A percentile compares a stretch with the other conserved stretches of the same genome.
phyloP scores from a whole-genome alignment of 35 echinoderm and acorn worm genomes.

The Heliocidaris erythrogramma region DNA sequence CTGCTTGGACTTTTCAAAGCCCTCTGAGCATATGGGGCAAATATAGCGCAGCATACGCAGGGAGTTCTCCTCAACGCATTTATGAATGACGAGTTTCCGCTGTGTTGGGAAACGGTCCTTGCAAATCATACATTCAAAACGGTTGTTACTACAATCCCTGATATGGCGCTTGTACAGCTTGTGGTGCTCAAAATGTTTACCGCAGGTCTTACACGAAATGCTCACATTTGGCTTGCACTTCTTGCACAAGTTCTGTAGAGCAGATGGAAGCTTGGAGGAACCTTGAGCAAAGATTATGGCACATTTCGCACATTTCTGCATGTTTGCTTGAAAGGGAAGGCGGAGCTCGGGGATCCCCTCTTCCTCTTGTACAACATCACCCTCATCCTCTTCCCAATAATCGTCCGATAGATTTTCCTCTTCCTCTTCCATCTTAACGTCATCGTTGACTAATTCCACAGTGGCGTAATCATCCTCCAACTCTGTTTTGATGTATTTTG shows the following conservation, averaged over 20 bases:
- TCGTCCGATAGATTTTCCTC: neutral
- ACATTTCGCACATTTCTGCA: conserved; percentile 12
- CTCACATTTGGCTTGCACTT: conserved; percentile 14
- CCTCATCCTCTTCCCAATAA: conserved; percentile 13
- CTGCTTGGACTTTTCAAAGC: neutral
- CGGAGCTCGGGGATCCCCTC: neutral
- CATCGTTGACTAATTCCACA: neutral
- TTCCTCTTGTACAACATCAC: neutral
- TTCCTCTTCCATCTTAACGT: neutral
- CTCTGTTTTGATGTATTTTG: neutral
- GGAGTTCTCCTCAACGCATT: neutral
- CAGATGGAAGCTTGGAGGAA: neutral
- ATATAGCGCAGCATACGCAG: neutral
- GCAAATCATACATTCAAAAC: neutral
- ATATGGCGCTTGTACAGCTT: neutral
- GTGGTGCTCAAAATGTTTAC: conserved; percentile 5
- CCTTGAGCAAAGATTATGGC: neutral
- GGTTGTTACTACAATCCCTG: neutral
- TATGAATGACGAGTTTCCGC: neutral
- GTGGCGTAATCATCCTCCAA: neutral
- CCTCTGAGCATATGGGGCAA: conserved; percentile 20
- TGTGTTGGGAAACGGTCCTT: neutral
- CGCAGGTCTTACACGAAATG: neutral
- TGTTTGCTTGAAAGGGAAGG: neutral
- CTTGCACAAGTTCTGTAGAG: neutral